A percentile compares a stretch with the other conserved stretches of the same genome.
phyloP scores from a whole-genome alignment of 2,797 vertebrate species.

The Capromys pilorides region DNA sequence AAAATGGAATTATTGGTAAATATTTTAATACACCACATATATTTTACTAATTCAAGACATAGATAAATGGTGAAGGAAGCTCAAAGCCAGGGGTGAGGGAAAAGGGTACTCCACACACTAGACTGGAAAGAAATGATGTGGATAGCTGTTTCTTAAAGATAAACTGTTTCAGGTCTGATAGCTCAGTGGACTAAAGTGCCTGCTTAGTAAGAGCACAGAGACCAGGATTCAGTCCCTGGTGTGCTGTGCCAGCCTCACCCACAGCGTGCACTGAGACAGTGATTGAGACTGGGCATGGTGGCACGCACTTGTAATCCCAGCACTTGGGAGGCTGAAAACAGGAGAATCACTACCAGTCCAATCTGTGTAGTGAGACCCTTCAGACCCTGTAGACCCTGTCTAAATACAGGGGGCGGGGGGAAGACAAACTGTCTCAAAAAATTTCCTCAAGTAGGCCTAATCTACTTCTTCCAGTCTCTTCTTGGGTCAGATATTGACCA shows the following conservation, averaged over 20 bases:
- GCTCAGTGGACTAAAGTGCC: no score
- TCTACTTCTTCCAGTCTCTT: neutral
- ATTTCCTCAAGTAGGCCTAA: neutral
- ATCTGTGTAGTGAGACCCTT: no score
- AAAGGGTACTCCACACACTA: neutral
- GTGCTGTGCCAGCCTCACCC: no score
- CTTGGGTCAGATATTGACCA: neutral
- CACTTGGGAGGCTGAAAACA: no score
- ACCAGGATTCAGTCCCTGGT: no score
- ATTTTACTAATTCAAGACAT: neutral
- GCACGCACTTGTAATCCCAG: no score
- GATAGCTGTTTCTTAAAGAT: neutral
- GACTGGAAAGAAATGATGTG: neutral
- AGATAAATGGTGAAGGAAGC: neutral
- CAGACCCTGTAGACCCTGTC: no score
- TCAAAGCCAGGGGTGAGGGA: neutral
- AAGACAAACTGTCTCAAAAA: conserved; percentile 30
- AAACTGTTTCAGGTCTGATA: neutral
- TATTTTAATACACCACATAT: neutral
- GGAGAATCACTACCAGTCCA: no score
- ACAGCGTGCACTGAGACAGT: no score
- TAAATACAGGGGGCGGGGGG: no score
- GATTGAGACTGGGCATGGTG: no score
- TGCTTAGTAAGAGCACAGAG: no score
- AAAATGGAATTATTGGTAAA: neutral